These are phyloP conservation scores for Corythoichthys haematopterus DNA, from an alignment of 2,113 vertebrate species.

Conservation along the genomic window DNA sequence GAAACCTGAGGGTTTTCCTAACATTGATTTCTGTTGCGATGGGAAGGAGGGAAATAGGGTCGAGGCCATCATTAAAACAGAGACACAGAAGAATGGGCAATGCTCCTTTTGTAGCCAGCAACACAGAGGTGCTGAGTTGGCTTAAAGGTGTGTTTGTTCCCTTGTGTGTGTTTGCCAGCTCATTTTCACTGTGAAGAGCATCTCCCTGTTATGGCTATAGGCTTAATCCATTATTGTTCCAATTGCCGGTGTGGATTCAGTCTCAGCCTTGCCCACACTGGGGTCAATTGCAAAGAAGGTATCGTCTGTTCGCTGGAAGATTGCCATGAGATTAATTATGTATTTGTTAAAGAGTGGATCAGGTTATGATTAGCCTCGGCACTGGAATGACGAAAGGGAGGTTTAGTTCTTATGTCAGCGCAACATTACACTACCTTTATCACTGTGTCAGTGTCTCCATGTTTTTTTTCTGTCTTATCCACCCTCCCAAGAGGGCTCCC, in stretches of 20 bases:
- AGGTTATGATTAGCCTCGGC: slow-evolving; percentile 34
- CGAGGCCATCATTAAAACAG: slow-evolving; percentile 56
- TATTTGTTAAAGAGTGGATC: slow-evolving; percentile 45
- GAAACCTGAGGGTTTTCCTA: slow-evolving; percentile 60
- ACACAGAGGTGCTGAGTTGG: slow-evolving; percentile 49
- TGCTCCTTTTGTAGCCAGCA: slow-evolving; percentile 27
- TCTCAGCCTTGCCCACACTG: slow-evolving; percentile 40
- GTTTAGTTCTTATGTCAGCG: slow-evolving; percentile 36
- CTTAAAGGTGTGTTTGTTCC: slow-evolving; percentile 44
- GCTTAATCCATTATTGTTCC: slow-evolving; percentile 55
- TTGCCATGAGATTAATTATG: slow-evolving; percentile 43
- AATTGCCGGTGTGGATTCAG: slow-evolving; percentile 58
- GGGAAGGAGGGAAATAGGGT: slow-evolving; percentile 46
- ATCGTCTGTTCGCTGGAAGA: slow-evolving; percentile 36
- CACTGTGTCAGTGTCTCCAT: slow-evolving; percentile 21
- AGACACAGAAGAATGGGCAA: slow-evolving; percentile 49
- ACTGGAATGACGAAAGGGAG: slow-evolving; percentile 24
- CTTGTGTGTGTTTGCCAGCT: slow-evolving; percentile 47
- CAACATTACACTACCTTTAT: slow-evolving; percentile 36
- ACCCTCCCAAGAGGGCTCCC: slow-evolving; percentile 40
- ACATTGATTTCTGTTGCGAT: slow-evolving; percentile 61
- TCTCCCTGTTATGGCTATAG: slow-evolving; percentile 49
- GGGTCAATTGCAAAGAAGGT: slow-evolving; percentile 53
- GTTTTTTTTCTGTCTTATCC: slow-evolving; percentile 39
- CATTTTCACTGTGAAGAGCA: slow-evolving; percentile 31